Base-by-base conservation (phyloP, 2,888 invertebrate genomes). In the Spisula subtruncata region DNA sequence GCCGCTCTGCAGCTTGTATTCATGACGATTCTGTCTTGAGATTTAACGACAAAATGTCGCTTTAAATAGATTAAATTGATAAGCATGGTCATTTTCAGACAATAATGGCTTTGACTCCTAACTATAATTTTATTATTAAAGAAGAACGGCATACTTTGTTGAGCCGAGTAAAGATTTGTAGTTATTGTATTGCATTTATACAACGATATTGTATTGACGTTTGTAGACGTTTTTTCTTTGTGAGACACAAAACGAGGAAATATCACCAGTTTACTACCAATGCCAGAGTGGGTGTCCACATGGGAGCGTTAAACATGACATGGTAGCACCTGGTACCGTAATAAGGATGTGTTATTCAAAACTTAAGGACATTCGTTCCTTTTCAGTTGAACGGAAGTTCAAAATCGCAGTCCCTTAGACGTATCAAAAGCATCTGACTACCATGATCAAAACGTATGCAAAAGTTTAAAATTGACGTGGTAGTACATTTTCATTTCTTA, bases 21-120 rank as follows among this genome's bases (percentile, higher is more conserved):
- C 60, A 10, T n/a, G 60, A 60, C 60, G 5, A n/a, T 60, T n/a
- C n/a, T n/a, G 1, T n/a, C 60, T 5, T 20, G n/a, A n/a, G n/a
- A 2, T 60, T 60, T 60, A 60, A 60, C 60, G 60, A 60, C 60
- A 2, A 60, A 60, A 4, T 20, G 60, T 32, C 29, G 71, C 32
- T 71, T 71, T 32, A 71, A 71, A 71, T 29, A 71, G 71, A 18
- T 71, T 29, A 71, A 71, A 32, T 16, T 71, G 71, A 71, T 32
- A 71, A 71, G 60, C n/a, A n/a, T 0, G 6, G n/a, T n/a, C n/a
- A n/a, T n/a, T 60, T 20, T 60, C 60, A 60, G 60, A 60, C n/a
- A 60, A 60, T 60, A 20, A 60, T n/a, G 60, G 60, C 60, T 60
- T 60, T 60, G 60, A 71, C 32, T 75, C 12, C 32, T 75, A 35